Evolutionary conservation across 1,140 invertebrate genomes (phyloP), one percentile per base, ranked within the genome.

Genomic region (Lepeophtheirus salmonis): DNA sequence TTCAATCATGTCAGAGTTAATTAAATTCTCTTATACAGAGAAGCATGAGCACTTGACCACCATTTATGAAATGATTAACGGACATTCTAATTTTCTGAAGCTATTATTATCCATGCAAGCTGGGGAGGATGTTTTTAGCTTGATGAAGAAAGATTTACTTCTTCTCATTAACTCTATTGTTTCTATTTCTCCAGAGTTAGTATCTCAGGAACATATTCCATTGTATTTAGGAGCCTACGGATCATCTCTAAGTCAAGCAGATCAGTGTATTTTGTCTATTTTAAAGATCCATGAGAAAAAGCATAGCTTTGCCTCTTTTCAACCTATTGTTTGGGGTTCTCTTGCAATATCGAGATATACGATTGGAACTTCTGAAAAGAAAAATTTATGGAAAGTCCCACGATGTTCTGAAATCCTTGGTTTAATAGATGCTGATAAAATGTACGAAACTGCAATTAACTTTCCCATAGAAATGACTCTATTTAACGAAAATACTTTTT

Each of bases 401-500:
- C 21, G 25, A 12, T 16, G 20, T n/a, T 57, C 55, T 1, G 55
- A 57, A 17, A 62, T 67, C 12, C 53, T 67, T 16, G 48, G 52
- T 6, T 21, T 51, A 1, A 51, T 67, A 12, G 48, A 55, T 20
- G 61, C 66, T 14, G 24, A 3, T 3, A 64, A 64, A 50, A 65
- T 65, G 14, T 64, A 63, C 41, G 48, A 61, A 18, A 66, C 65
- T 12, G 65, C 63, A 2, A 16, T 67, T 13, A 22, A 65, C 13
- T 67, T 64, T 55, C 17, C 16, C 48, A 54, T 51, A 16, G 64
- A 65, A 18, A 20, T 54, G 17, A 20, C 17, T 1, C 23, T 54
- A 2, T 24, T 21, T 16, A 14, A 50, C n/a, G n/a, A 53, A 30
- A 24, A 20, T 23, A 26, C 30, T 12, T n/a, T 10, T 14, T 16